Base-by-base conservation (phyloP, 2,113 vertebrate species). In the Scolopax mira region DNA sequence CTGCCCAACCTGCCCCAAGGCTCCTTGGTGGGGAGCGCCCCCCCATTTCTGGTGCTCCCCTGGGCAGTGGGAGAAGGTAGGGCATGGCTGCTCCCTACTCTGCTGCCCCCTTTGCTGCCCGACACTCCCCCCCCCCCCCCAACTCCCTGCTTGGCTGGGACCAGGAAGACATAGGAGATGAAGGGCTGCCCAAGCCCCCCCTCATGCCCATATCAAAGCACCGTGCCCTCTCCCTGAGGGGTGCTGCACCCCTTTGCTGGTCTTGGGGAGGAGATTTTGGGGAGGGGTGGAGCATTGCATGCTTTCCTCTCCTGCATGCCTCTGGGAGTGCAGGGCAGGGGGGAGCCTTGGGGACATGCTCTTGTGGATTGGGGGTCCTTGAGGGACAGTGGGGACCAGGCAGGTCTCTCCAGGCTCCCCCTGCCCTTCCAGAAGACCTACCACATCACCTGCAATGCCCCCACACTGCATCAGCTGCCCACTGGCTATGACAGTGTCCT, bases 401-500 rank as follows among this genome's bases (percentile, higher is more conserved):
- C 28, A 74, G 46, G 10, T 35, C 44, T 78, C 8, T 46, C 30
- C 4, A 2, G 23, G 41, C 41, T 51, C 8, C 3, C 8, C 11
- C 4, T 1, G 1, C 7, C 7, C 31, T 11, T 51, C 28, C 33
- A 15, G 41, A 3, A 2, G 72, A 51, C 17, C 77, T n/a, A 97
- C 77, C 96, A 85, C 81, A 98, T 99, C 96, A 98, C 98, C 35
- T 0, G 0, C 0, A 98, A 99, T 10, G 18, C 99, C 52, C 2
- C 11, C 51, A 89, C 73, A 2, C 85, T 99, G 72, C 93, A 57
- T 30, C 91, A 95, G 62, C 96, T 99, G 0, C 99, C 99, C 0
- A 3, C 73, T 0, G 98, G 99, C 72, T 99, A 92, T 3, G 89
- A 99, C 93, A 98, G 98, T 11, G 98, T 99, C 71, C 94, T 99